These are phyloP conservation scores for Lonchura striata DNA, from an alignment of 2,113 vertebrate species.

Conservation along the genomic window DNA sequence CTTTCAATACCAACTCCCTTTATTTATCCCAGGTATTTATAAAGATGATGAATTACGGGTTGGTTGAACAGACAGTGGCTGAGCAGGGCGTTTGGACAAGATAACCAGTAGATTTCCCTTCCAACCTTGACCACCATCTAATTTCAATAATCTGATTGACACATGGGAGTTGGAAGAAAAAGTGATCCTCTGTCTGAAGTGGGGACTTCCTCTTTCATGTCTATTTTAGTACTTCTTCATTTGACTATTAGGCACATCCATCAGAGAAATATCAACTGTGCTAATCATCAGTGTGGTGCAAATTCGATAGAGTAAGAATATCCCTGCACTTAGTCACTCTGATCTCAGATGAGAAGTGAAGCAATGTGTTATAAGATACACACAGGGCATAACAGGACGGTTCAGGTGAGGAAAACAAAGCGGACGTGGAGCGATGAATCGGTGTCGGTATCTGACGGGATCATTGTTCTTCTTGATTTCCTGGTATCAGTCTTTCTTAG, in stretches of 20 bases:
- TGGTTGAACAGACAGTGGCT: not conserved
- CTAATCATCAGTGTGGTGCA: not conserved
- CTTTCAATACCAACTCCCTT: not conserved
- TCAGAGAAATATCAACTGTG: not conserved
- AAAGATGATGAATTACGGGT: not conserved
- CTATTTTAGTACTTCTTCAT: not conserved
- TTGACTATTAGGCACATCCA: not conserved
- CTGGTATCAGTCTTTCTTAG: not conserved
- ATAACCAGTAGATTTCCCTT: not conserved
- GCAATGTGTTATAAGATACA: not conserved
- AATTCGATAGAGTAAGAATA: not conserved
- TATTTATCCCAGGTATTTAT: not conserved
- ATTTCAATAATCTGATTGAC: not conserved
- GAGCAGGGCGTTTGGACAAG: not conserved
- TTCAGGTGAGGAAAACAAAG: not conserved
- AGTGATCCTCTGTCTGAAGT: not conserved
- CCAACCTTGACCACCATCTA: not conserved
- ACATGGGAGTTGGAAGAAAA: not conserved
- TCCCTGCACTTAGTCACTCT: not conserved
- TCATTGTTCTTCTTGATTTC: not conserved
- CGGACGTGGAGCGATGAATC: not conserved
- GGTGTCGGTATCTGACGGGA: not conserved
- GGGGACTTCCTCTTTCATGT: not conserved
- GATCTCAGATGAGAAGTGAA: not conserved
- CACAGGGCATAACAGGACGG: not conserved